A percentile compares a stretch with the other conserved stretches of the same genome.
Conservation (phyloP, 1,140 invertebrate genomes). For the Drosophila triauraria region DNA sequence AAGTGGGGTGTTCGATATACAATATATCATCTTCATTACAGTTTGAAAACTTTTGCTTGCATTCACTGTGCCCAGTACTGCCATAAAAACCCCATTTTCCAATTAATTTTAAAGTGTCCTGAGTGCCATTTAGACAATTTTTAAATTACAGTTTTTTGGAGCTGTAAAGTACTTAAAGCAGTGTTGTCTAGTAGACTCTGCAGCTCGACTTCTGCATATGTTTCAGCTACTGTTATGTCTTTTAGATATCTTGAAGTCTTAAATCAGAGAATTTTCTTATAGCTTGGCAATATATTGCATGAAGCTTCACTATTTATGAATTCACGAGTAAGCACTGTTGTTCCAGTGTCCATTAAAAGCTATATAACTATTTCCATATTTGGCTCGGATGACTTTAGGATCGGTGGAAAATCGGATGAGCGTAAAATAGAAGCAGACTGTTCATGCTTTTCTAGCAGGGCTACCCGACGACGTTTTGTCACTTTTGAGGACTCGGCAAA, state of each 20-base stretch:
- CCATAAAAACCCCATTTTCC: neutral
- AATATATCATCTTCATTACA: too few relatives aligned
- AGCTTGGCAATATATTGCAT: slow-evolving; percentile 29
- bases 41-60: slow-evolving; percentile 16
- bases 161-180: too few relatives aligned
- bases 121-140: too few relatives aligned
- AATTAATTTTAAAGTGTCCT: too few relatives aligned
- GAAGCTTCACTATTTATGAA: slow-evolving; percentile 25
- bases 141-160: too few relatives aligned
- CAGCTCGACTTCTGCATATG: too few relatives aligned
- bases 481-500: slow-evolving; percentile 17
- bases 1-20: too few relatives aligned
- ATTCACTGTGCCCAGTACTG: slow-evolving; percentile 25
- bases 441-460: slow-evolving; percentile 13
- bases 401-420: neutral
- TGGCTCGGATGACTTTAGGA: slow-evolving; percentile 9
- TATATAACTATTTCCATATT: slow-evolving; percentile 22
- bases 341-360: slow-evolving; percentile 17
- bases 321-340: slow-evolving; percentile 7
- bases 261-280: slow-evolving; percentile 27
- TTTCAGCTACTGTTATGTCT: too few relatives aligned
- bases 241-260: too few relatives aligned
- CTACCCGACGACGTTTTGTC: slow-evolving; percentile 20
- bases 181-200: too few relatives aligned
- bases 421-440: slow-evolving; percentile 15